Evolutionary conservation across 2,888 invertebrate genomes (phyloP).

Genomic region (Erannis defoliaria): DNA sequence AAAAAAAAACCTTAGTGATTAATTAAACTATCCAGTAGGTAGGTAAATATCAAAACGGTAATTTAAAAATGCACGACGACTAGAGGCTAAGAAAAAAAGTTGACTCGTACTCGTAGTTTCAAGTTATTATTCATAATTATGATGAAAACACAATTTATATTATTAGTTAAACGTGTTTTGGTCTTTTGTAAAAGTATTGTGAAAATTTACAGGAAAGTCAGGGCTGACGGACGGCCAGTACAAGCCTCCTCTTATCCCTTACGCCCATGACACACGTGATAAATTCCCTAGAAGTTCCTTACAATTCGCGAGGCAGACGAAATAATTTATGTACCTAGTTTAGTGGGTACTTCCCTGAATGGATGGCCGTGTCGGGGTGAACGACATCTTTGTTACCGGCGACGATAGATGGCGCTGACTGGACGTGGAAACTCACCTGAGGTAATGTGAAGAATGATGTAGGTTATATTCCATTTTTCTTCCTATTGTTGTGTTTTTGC

Average conservation of each 20-base stretch:
- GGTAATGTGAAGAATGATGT: conserved; percentile 17
- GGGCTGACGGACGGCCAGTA: too few species aligned
- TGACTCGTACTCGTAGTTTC: too few species aligned
- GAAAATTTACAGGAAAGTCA: too few species aligned
- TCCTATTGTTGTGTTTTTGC: background rate
- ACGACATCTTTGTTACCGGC: conserved; percentile 79
- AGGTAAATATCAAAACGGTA: too few species aligned
- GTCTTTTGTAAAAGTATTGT: too few species aligned
- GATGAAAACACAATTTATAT: too few species aligned
- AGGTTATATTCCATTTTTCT: conserved; percentile 7
- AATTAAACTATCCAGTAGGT: too few species aligned
- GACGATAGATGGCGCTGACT: conserved; percentile 40
- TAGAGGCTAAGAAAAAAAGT: too few species aligned
- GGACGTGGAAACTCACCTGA: conserved; percentile 20
- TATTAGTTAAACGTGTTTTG: too few species aligned
- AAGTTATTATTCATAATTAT: too few species aligned
- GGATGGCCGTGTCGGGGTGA: conserved; percentile 78
- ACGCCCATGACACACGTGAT: conserved; percentile 67
- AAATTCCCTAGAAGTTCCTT: conserved; percentile 82
- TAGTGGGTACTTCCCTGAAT: conserved; percentile 80
- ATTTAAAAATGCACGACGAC: too few species aligned
- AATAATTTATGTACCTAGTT: conserved; percentile 86
- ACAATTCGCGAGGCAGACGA: conserved; percentile 83
- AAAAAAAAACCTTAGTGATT: too few species aligned
- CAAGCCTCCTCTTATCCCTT: conserved; percentile 41